A percentile compares a stretch with the other conserved stretches of the same genome.
Evolutionary conservation across 2,888 invertebrate genomes (phyloP).

Genomic region (Phlogophora meticulosa): DNA sequence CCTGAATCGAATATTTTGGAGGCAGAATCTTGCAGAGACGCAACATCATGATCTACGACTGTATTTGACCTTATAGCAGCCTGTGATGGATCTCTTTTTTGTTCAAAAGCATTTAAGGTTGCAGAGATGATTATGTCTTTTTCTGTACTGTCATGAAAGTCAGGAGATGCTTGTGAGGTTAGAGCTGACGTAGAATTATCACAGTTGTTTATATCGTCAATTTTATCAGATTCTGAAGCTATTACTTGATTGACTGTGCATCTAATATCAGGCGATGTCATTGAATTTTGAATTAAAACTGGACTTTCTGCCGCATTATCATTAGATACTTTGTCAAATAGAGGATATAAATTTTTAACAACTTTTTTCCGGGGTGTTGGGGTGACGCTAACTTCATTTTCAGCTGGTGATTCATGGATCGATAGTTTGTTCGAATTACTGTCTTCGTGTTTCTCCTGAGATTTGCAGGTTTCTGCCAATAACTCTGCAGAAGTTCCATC

Average conservation of each 20-base stretch:
- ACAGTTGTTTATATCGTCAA: slow-evolving; percentile 13
- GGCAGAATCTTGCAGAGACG: too few relatives aligned
- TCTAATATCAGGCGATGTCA: slow-evolving; percentile 18
- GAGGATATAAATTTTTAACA: neutral
- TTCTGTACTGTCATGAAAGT: slow-evolving; percentile 6
- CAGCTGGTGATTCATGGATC: neutral
- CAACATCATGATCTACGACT: slow-evolving; percentile 8
- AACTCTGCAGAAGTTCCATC: slow-evolving; percentile 20
- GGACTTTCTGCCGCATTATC: slow-evolving; percentile 18
- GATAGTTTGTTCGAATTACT: slow-evolving; percentile 2
- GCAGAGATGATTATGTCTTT: slow-evolving; percentile 11
- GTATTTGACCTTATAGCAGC: slow-evolving; percentile 13
- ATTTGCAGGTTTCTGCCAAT: slow-evolving; percentile 19
- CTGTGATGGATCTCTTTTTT: slow-evolving; percentile 15
- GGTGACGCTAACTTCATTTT: slow-evolving; percentile 8
- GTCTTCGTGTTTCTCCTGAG: slow-evolving; percentile 4
- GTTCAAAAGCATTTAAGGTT: slow-evolving; percentile 10
- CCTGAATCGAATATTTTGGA: too few relatives aligned
- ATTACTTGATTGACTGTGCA: slow-evolving; percentile 22
- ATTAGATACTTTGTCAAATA: slow-evolving; percentile 18
- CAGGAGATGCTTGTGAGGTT: slow-evolving; percentile 8
- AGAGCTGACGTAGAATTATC: slow-evolving; percentile 1
- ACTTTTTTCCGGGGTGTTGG: slow-evolving; percentile 6
- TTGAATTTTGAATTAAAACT: slow-evolving; percentile 24
- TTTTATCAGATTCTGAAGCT: slow-evolving; percentile 21